Evolutionary conservation across 2,888 invertebrate species (phyloP), one percentile per base, ranked within the genome.

Genomic region (Bembecia ichneumoniformis): DNA sequence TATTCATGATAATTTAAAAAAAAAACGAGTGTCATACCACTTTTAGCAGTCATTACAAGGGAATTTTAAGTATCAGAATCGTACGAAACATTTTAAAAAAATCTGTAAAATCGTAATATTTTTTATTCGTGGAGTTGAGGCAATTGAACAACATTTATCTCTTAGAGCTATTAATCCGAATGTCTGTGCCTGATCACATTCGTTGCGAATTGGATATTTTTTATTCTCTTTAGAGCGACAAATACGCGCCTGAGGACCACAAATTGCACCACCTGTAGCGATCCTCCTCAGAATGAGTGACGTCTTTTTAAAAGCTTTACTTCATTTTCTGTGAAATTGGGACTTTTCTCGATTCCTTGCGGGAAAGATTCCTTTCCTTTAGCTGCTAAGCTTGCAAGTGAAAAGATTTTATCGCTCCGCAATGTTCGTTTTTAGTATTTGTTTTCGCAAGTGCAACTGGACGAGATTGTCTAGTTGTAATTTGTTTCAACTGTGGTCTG

Each of bases 101-200:
- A 28, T 28, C 28, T 28, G 28, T 40, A 40, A 40, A 40, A 36
- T 10, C 11, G 14, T 40, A 14, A 36, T 11, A 10, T 11, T n/a
- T 36, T 36, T 36, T 13, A 36, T 36, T 36, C 13, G 36, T 11
- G 10, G 5, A 14, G n/a, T 40, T 40, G 40, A 28, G 59, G 48
- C 61, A 59, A 65, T 66, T 51, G 63, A 58, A 61, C 58, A 57
- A 52, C 55, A 53, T 61, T 66, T 64, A 61, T 66, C 64, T 58
- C 53, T 55, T 49, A 52, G 57, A 62, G 58, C 67, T 66, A 71
- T 70, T 71, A 71, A 69, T 68, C 62, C 59, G 56, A 63, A 66
- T 59, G 64, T 63, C 62, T 51, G 55, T 48, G 56, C 55, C 58
- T 60, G 62, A 66, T 68, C 69, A 64, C 63, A 62, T 63, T 56